These are phyloP conservation scores for Lichenostomus cassidix DNA, from an alignment of 2,113 vertebrate species.

Conservation along the genomic window DNA sequence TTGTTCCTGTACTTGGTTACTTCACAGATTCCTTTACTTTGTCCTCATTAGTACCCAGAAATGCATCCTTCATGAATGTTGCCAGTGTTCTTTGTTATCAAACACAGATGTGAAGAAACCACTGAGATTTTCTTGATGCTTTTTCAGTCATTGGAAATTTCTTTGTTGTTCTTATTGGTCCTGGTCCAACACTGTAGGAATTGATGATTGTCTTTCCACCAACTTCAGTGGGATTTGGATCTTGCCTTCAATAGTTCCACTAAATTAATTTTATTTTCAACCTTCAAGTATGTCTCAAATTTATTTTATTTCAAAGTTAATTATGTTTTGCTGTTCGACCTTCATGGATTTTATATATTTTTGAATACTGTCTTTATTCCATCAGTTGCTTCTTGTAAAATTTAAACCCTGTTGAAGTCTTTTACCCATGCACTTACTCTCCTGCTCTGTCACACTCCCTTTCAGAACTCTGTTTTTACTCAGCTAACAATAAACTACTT, in stretches of 20 bases:
- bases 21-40: constrained; percentile 42
- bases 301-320: constrained; percentile 18
- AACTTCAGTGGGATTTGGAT: constrained; percentile 9
- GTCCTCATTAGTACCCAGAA: constrained; percentile 44
- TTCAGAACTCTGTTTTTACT: constrained; percentile 23
- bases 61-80: constrained; percentile 5
- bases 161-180: constrained; percentile 53
- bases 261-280: neutral
- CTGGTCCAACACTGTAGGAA: neutral
- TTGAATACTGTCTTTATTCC: neutral
- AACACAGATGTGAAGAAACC: constrained; percentile 55
- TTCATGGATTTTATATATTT: neutral
- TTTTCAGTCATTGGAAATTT: constrained; percentile 31
- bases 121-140: constrained; percentile 40
- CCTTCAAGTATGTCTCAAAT: neutral
- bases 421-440: neutral
- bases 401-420: neutral
- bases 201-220: neutral
- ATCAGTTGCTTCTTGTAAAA: constrained; percentile 31
- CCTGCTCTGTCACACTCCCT: neutral
- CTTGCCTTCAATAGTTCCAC: constrained; percentile 13
- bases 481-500: constrained; percentile 3
- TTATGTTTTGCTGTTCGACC: neutral
- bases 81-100: constrained; percentile 39
- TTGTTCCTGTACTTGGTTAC: constrained; percentile 21